phyloP scores from a whole-genome alignment of 2,888 invertebrate species.

The Microplitis deprimator region DNA sequence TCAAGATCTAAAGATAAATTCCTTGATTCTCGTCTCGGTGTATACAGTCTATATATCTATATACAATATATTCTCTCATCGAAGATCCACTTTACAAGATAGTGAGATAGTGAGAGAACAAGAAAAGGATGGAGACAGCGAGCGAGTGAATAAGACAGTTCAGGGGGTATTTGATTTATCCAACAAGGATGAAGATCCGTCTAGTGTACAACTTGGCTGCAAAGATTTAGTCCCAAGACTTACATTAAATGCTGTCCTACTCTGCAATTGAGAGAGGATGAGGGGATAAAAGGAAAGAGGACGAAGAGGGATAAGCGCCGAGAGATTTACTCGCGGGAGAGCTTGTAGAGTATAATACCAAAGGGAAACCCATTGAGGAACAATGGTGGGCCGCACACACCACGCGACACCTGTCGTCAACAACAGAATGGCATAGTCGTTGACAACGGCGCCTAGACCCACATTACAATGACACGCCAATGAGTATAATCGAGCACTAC shows the following conservation, averaged over 20 bases:
- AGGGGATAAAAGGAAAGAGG: constrained; percentile 25
- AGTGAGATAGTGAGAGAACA: constrained; percentile 1
- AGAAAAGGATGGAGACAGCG: background rate
- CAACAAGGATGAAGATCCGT: constrained; percentile 23
- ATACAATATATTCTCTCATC: background rate
- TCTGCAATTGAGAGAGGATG: constrained; percentile 26
- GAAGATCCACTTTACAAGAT: constrained; percentile 3
- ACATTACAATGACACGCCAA: constrained; percentile 62
- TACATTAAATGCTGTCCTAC: constrained; percentile 22
- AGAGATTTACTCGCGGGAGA: constrained; percentile 28
- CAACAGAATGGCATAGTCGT: constrained; percentile 31
- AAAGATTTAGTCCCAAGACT: constrained; percentile 55
- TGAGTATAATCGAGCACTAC: constrained; percentile 37
- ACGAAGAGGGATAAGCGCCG: constrained; percentile 23
- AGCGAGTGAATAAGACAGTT: constrained; percentile 1
- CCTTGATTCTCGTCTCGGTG: constrained; percentile 15
- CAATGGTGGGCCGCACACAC: constrained; percentile 53
- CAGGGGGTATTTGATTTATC: constrained; percentile 21
- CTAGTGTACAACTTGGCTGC: constrained; percentile 38
- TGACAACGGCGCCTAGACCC: constrained; percentile 60
- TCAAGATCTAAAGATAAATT: constrained; percentile 42
- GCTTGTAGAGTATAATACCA: background rate
- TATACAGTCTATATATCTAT: background rate
- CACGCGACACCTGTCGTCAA: constrained; percentile 62
- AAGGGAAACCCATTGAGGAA: constrained; percentile 59